Base-by-base conservation (phyloP, 1,140 invertebrate species). In the Myzus persicae region DNA sequence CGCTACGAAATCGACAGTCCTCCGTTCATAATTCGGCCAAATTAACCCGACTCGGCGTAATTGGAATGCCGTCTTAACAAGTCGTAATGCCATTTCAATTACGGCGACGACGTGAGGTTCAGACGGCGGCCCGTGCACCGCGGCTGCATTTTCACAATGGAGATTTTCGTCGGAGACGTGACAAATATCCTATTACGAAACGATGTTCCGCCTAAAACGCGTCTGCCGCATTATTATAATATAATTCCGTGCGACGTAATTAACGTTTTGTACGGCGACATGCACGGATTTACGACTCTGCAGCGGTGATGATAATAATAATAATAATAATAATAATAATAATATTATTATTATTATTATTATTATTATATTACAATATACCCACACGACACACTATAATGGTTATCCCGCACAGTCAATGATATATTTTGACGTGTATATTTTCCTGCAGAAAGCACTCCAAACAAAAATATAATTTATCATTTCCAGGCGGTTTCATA, bases 31-130 rank as follows among this genome's bases (percentile, higher is more conserved):
- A 85, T 85, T 85, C 84, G 84, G 84, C 24, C 3, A n/a, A 87
- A 87, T 87, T 87, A 87, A 87, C 84, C 84, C 31, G 40, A 44
- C 84, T n/a, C 26, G 14, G 38, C 44, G n/a, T 44, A 26, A n/a
- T 88, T n/a, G 85, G 44, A 88, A 88, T 46, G 31, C 42, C 44
- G 44, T 88, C 85, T 44, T 44, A 44, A 46, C 85, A 18, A 46
- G 42, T 88, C 85, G 44, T 88, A 46, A 46, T n/a, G 85, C 44
- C 42, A n/a, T 88, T 88, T 88, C 84, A 44, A 87, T 87, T 87
- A 84, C 24, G 42, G 84, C 14, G 84, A 88, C 42, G 84, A 88
- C 85, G 85, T 88, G 85, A 88, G 42, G 31, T 46, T n/a, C 42
- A n/a, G 38, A n/a, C 42, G 40, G 46, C 85, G 44, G 44, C 42